These are phyloP conservation scores for Pyrgilauda ruficollis DNA, from an alignment of 2,113 vertebrate species.

Conservation along the genomic window DNA sequence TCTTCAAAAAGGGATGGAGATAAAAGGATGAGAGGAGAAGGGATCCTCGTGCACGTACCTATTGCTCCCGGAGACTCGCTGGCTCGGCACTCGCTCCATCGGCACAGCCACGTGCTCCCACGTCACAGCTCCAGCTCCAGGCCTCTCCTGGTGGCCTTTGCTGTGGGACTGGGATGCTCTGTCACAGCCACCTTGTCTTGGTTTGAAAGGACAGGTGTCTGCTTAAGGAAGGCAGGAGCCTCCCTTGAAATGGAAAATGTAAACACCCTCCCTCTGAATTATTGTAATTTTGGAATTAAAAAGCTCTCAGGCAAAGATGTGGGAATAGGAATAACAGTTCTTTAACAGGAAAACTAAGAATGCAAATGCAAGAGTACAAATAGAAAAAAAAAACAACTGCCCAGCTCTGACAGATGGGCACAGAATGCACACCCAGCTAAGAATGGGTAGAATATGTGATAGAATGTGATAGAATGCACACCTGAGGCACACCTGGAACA, in stretches of 20 bases:
- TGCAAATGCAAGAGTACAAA: too few species aligned
- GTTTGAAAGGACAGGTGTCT: background rate
- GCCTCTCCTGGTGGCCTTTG: background rate
- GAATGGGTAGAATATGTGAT: too few species aligned
- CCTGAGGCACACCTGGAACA: background rate
- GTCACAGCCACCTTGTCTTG: background rate
- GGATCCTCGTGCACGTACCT: fast-evolving
- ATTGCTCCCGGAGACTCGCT: fast-evolving
- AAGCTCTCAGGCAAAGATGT: background rate
- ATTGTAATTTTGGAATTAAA: background rate
- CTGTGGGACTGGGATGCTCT: background rate
- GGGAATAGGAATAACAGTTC: background rate
- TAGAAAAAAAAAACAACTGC: too few species aligned
- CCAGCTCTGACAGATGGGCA: too few species aligned
- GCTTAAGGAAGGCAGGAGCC: background rate
- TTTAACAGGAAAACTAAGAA: too few species aligned
- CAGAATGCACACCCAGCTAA: background rate
- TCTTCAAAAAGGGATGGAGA: background rate
- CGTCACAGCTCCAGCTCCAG: fast-evolving
- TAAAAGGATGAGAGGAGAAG: background rate
- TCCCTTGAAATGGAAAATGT: background rate
- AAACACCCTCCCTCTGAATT: background rate
- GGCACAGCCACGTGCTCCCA: fast-evolving
- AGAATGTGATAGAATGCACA: too few species aligned
- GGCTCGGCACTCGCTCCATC: background rate